phyloP scores from a whole-genome alignment of 2,113 vertebrate genomes.

The Cheilinus undulatus region DNA sequence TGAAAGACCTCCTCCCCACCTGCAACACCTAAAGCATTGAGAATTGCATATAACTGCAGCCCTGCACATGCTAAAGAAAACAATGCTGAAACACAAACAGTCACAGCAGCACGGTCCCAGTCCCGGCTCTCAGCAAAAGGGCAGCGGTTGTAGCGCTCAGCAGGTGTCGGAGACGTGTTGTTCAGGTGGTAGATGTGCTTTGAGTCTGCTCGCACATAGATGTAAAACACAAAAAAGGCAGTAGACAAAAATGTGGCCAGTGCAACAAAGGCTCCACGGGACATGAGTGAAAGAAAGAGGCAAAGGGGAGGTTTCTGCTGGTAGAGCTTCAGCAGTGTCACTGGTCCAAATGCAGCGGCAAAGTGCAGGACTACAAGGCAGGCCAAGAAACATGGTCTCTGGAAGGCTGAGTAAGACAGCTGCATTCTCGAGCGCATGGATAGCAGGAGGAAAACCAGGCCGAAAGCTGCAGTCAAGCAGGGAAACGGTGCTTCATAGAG shows the following conservation, averaged over 20 bases:
- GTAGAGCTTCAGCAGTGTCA: slow-evolving; percentile 83
- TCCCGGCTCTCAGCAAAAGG: slow-evolving; percentile 87
- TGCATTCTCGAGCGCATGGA: slow-evolving; percentile 86
- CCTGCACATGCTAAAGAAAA: slow-evolving; percentile 88
- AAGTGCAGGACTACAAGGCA: slow-evolving; percentile 86
- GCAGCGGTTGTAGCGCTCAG: slow-evolving; percentile 84
- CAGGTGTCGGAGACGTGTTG: slow-evolving; percentile 84
- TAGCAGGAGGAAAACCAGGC: slow-evolving; percentile 88
- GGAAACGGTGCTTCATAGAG: slow-evolving; percentile 89
- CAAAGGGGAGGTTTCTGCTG: slow-evolving; percentile 80
- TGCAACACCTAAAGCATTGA: slow-evolving; percentile 87
- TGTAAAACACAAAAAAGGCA: slow-evolving; percentile 88
- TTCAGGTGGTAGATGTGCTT: slow-evolving; percentile 88
- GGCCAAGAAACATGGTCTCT: slow-evolving; percentile 86
- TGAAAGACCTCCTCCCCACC: slow-evolving; percentile 85
- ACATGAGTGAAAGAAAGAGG: slow-evolving; percentile 86
- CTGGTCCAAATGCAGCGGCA: slow-evolving; percentile 83
- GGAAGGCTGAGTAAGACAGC: slow-evolving; percentile 83
- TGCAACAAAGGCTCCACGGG: slow-evolving; percentile 87
- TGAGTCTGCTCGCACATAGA: slow-evolving; percentile 83
- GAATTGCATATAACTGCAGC: slow-evolving; percentile 89
- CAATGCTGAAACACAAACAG: slow-evolving; percentile 84
- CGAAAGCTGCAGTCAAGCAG: slow-evolving; percentile 89
- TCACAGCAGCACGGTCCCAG: slow-evolving; percentile 86
- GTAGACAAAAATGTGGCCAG: slow-evolving; percentile 86